phyloP scores from a whole-genome alignment of 2,797 vertebrate genomes.

The Orestias chungarensis region DNA sequence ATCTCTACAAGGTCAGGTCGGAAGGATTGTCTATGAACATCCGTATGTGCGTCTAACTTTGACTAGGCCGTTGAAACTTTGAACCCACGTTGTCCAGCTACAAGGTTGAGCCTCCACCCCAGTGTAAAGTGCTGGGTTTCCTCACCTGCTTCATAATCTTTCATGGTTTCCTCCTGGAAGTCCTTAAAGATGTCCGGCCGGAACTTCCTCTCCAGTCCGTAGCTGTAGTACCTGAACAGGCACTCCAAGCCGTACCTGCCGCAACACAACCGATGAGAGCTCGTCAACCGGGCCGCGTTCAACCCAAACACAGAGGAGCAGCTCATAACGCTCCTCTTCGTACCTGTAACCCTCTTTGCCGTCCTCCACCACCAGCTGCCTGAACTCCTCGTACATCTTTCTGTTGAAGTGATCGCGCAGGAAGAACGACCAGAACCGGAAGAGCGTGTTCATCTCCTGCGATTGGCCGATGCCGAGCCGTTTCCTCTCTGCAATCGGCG shows the following conservation, averaged over 20 bases:
- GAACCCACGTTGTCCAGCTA: not conserved
- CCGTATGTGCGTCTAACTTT: not conserved
- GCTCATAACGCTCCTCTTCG: not conserved
- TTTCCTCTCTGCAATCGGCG: conserved; percentile 87
- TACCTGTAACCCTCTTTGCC: conserved; percentile 98
- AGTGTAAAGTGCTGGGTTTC: not conserved
- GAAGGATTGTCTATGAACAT: too few species aligned
- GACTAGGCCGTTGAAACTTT: not conserved
- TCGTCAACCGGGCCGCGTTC: not conserved
- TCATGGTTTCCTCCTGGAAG: conserved; percentile 97
- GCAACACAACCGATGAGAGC: not conserved
- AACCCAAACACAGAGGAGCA: not conserved
- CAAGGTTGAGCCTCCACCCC: too few species aligned
- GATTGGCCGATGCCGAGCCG: conserved; percentile 97
- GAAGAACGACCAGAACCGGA: conserved; percentile 99
- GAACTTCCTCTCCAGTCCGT: conserved; percentile 97
- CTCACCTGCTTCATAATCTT: conserved; percentile 96
- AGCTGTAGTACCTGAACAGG: conserved; percentile 99
- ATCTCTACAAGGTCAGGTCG: too few species aligned
- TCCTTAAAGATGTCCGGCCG: conserved; percentile 97
- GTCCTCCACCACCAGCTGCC: conserved; percentile 94
- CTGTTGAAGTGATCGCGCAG: conserved; percentile 98
- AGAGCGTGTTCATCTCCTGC: conserved; percentile 99
- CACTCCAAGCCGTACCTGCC: conserved; percentile 97
- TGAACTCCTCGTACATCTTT: conserved; percentile 99